A percentile compares a stretch with the other conserved stretches of the same genome.
phyloP scores from a whole-genome alignment of 2,888 invertebrate genomes.

The Campoplex nolae region DNA sequence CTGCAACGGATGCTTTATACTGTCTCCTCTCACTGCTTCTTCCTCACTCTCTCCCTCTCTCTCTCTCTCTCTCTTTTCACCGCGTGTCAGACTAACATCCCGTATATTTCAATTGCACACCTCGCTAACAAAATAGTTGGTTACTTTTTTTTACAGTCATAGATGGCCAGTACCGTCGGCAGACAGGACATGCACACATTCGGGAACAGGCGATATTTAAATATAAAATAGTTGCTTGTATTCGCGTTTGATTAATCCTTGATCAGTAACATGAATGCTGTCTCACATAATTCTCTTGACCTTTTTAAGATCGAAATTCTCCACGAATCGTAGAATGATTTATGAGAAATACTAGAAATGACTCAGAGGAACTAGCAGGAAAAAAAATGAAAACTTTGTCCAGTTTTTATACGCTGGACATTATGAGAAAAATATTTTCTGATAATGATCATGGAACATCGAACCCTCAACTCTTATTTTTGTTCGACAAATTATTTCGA shows the following conservation, averaged over 20 bases:
- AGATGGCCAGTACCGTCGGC: slow-evolving; percentile 16
- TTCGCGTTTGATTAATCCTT: background rate
- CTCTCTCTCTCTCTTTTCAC: background rate
- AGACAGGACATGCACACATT: slow-evolving; percentile 15
- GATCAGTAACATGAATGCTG: background rate
- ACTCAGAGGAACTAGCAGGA: background rate
- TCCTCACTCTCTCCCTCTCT: slow-evolving; percentile 6
- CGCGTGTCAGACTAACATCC: slow-evolving; percentile 18
- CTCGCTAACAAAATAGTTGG: slow-evolving; percentile 75
- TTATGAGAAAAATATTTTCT: background rate
- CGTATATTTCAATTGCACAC: slow-evolving; percentile 77
- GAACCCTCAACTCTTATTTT: background rate
- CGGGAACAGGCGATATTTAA: background rate
- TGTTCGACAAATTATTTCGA: background rate
- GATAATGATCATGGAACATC: background rate
- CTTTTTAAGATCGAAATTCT: background rate
- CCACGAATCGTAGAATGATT: background rate
- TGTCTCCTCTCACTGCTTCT: slow-evolving; percentile 68
- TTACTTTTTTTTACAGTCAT: slow-evolving; percentile 65
- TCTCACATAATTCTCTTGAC: background rate
- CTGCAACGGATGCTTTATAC: slow-evolving; percentile 60
- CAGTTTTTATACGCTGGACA: background rate
- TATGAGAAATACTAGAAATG: background rate
- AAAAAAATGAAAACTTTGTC: background rate
- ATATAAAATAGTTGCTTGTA: background rate